A percentile compares a stretch with the other conserved stretches of the same genome.
Evolutionary conservation across 2,888 invertebrate genomes (phyloP).

Genomic region (Hirtodrosophila duncani): DNA sequence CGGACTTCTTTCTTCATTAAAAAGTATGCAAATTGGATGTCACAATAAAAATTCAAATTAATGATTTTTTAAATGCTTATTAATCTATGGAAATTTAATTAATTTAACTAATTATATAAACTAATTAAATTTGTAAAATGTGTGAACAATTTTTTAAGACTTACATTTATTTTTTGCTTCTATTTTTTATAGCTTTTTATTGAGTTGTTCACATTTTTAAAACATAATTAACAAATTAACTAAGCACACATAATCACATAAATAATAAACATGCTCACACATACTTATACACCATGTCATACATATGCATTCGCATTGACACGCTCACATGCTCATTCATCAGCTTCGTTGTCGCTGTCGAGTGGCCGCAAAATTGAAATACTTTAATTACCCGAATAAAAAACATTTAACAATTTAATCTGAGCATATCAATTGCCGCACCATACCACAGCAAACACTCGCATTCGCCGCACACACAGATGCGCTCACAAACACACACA

Average conservation of each 20-base stretch:
- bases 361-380: slow-evolving; percentile 67
- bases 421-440: slow-evolving; percentile 74
- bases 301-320: slow-evolving; percentile 1
- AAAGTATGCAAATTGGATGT: slow-evolving; percentile 47
- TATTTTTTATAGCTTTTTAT: neutral
- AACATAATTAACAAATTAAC: slow-evolving; percentile 7
- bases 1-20: too few species aligned
- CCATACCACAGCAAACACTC: slow-evolving; percentile 41
- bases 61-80: slow-evolving; percentile 53
- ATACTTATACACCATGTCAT: neutral
- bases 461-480: slow-evolving; percentile 19
- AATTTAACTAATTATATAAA: neutral
- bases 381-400: slow-evolving; percentile 75
- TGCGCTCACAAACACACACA: slow-evolving; percentile 11
- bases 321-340: slow-evolving; percentile 12
- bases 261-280: slow-evolving; percentile 8
- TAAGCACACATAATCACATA: slow-evolving; percentile 28
- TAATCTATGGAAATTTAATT: neutral
- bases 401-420: slow-evolving; percentile 76
- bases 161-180: too few species aligned
- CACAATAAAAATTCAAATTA: slow-evolving; percentile 50
- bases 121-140: neutral
- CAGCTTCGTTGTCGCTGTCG: slow-evolving; percentile 31
- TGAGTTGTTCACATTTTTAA: too few species aligned
- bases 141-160: too few species aligned